Evolutionary conservation across 2,113 vertebrate genomes (phyloP).

Genomic region (Epinephelus lanceolatus): DNA sequence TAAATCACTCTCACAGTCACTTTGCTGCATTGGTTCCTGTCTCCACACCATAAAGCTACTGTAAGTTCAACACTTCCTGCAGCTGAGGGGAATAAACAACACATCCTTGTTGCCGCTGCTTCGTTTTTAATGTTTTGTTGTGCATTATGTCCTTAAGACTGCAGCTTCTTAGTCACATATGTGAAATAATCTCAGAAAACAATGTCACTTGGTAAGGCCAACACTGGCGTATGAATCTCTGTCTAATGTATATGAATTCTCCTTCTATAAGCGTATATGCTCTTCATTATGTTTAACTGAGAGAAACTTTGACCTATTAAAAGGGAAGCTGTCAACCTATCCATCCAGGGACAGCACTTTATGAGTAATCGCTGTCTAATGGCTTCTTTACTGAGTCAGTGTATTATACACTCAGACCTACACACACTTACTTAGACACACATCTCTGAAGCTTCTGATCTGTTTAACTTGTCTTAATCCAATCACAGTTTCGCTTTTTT

Average conservation of each 20-base stretch:
- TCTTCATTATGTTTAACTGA: slow-evolving; percentile 62
- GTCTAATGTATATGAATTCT: slow-evolving; percentile 53
- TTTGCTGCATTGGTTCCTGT: slow-evolving; percentile 82
- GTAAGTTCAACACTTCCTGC: slow-evolving; percentile 77
- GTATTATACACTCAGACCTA: slow-evolving; percentile 38
- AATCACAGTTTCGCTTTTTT: slow-evolving; percentile 13
- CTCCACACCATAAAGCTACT: slow-evolving; percentile 67
- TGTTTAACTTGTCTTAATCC: slow-evolving; percentile 7
- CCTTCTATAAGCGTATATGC: slow-evolving; percentile 54
- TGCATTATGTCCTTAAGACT: slow-evolving; percentile 31
- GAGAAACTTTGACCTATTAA: slow-evolving; percentile 76
- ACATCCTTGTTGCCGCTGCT: not conserved
- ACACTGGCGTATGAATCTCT: slow-evolving; percentile 26
- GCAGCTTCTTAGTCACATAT: slow-evolving; percentile 23
- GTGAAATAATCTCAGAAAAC: slow-evolving; percentile 48
- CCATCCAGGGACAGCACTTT: slow-evolving; percentile 68
- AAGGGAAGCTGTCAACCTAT: slow-evolving; percentile 75
- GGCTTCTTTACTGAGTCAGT: slow-evolving; percentile 67
- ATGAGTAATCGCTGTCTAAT: slow-evolving; percentile 81
- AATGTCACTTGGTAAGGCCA: slow-evolving; percentile 56
- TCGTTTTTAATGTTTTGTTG: slow-evolving; percentile 35
- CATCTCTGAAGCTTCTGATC: slow-evolving; percentile 2
- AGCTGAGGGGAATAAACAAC: slow-evolving; percentile 47
- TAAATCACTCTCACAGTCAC: slow-evolving; percentile 81
- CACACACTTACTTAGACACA: slow-evolving; percentile 26